These are phyloP conservation scores for Vollenhovia emeryi DNA, from an alignment of 1,140 invertebrate species.

Conservation along the genomic window DNA sequence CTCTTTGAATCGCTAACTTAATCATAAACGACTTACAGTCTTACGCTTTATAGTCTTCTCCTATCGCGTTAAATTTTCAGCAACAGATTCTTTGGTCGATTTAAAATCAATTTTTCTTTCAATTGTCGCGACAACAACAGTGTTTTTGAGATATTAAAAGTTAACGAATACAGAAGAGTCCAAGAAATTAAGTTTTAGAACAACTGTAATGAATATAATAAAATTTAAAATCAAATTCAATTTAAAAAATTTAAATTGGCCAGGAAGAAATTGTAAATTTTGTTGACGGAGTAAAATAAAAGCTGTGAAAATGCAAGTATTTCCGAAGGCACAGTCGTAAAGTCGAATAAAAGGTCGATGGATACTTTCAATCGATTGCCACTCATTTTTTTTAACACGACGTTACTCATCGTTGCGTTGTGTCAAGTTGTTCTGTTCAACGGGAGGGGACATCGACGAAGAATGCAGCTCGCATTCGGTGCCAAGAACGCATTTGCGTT, in stretches of 20 bases:
- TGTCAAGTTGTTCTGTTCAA: constrained; percentile 41
- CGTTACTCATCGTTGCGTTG: constrained; percentile 50
- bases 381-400: not conserved
- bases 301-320: not conserved
- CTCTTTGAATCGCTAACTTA: constrained; percentile 45
- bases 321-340: not conserved
- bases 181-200: not conserved
- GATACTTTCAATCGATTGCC: not conserved
- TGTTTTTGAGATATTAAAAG: not conserved
- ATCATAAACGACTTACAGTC: not conserved
- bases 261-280: not conserved
- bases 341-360: not conserved
- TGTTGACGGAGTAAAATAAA: not conserved
- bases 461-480: constrained; percentile 57
- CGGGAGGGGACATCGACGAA: constrained; percentile 32
- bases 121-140: not conserved
- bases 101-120: not conserved
- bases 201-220: not conserved
- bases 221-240: not conserved
- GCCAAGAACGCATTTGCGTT: constrained; percentile 70
- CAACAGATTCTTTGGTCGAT: not conserved
- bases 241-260: not conserved
- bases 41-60: not conserved
- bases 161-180: not conserved
- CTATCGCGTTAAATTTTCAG: constrained; percentile 26